phyloP scores from a whole-genome alignment of 2,888 invertebrate species.

The Cosmorhoe ocellata region DNA sequence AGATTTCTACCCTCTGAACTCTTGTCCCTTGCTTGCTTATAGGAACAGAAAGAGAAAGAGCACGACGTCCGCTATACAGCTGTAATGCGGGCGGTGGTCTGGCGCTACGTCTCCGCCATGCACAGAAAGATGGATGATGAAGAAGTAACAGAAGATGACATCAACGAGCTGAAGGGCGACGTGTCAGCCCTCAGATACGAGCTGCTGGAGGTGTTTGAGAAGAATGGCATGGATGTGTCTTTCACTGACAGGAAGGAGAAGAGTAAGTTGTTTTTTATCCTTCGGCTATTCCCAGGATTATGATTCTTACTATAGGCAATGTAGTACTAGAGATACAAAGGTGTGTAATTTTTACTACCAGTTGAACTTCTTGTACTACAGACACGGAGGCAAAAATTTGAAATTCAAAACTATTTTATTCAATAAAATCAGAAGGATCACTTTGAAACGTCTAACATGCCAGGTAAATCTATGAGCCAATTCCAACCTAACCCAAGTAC shows the following conservation, averaged over 20 bases:
- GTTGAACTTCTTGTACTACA: no score
- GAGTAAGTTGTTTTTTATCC: conserved; percentile 70
- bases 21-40: not conserved
- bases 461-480: no score
- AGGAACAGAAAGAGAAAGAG: conserved; percentile 80
- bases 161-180: conserved; percentile 97
- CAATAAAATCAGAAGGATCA: no score
- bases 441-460: no score
- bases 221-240: conserved; percentile 93
- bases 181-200: conserved; percentile 96
- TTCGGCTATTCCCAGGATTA: no score
- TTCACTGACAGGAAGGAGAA: conserved; percentile 88
- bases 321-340: no score
- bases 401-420: no score
- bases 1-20: no score
- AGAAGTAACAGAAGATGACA: conserved; percentile 94
- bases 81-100: conserved; percentile 95
- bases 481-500: no score
- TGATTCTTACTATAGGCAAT: no score
- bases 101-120: conserved; percentile 95
- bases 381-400: no score
- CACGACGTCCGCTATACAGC: conserved; percentile 88
- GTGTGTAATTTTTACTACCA: no score
- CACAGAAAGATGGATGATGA: conserved; percentile 92
- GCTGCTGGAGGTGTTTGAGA: conserved; percentile 92